Evolutionary conservation across 2,888 invertebrate species (phyloP).

Genomic region (Erebia ligea): DNA sequence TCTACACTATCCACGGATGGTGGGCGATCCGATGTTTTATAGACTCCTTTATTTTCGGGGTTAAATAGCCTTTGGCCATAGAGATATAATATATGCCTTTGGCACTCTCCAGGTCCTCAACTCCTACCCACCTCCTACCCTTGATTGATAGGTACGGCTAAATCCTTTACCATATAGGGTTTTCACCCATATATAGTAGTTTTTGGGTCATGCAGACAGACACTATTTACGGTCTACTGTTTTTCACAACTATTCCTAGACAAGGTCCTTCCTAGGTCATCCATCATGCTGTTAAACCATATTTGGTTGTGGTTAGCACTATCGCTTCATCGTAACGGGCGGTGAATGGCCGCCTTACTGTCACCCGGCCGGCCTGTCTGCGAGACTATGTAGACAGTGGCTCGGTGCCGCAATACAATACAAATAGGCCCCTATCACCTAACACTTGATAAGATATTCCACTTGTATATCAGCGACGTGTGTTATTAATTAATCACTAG

Average conservation of each 20-base stretch:
- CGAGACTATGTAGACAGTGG: not conserved
- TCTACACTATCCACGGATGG: not conserved
- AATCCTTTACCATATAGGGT: too few relatives aligned
- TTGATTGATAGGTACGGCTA: not conserved
- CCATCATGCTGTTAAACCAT: conserved; percentile 38
- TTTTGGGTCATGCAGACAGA: not conserved
- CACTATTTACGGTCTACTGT: not conserved
- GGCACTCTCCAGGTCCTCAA: too few relatives aligned
- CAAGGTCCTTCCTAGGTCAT: conserved; percentile 17
- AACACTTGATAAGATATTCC: not conserved
- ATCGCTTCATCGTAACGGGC: conserved; percentile 48
- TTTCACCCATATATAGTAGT: too few relatives aligned
- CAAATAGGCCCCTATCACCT: not conserved
- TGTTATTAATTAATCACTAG: too few relatives aligned
- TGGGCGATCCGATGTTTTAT: too few relatives aligned
- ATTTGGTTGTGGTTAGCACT: conserved; percentile 50
- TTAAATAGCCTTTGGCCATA: too few relatives aligned
- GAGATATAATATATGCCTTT: too few relatives aligned
- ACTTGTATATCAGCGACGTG: too few relatives aligned
- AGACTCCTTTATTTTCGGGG: too few relatives aligned
- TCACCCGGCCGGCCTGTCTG: not conserved
- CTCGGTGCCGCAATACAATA: not conserved
- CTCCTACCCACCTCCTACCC: too few relatives aligned
- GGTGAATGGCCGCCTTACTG: conserved; percentile 28
- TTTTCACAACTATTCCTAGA: not conserved